These are phyloP conservation scores for Julus scandinavius DNA, from an alignment of 2,888 invertebrate species.

Conservation along the genomic window DNA sequence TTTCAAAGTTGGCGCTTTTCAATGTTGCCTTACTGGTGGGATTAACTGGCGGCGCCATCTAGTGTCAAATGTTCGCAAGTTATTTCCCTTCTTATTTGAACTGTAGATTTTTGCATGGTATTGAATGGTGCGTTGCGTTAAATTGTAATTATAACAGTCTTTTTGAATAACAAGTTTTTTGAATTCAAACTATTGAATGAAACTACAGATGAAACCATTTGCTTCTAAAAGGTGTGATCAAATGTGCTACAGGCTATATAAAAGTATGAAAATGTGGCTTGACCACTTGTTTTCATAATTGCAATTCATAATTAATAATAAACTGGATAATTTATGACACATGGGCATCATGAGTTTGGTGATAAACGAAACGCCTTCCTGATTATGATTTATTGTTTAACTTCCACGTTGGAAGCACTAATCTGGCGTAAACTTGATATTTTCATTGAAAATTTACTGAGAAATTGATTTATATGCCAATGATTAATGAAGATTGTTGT, in stretches of 20 bases:
- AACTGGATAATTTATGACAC: background rate
- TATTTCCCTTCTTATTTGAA: background rate
- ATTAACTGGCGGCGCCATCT: background rate
- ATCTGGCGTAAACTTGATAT: conserved; percentile 43
- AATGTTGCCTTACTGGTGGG: background rate
- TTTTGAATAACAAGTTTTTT: no score
- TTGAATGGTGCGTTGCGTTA: no score
- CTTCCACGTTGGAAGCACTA: background rate
- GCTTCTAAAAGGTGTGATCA: background rate
- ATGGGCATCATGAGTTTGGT: conserved; percentile 31
- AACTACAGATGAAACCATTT: no score
- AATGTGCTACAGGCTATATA: background rate
- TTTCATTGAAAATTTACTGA: conserved; percentile 36
- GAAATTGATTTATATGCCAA: conserved; percentile 1
- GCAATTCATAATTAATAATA: conserved; percentile 26
- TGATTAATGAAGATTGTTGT: conserved; percentile 35
- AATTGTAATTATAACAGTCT: no score
- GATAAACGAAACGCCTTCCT: conserved; percentile 46
- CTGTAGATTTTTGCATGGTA: no score
- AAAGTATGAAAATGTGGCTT: conserved; percentile 22
- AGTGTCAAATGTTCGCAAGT: background rate
- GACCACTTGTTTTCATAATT: conserved; percentile 1
- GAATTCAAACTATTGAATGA: no score
- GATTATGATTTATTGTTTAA: conserved; percentile 40
- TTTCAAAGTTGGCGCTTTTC: background rate